Evolutionary conservation across 2,888 invertebrate genomes (phyloP).

Genomic region (Leptinotarsa rubiginosa): DNA sequence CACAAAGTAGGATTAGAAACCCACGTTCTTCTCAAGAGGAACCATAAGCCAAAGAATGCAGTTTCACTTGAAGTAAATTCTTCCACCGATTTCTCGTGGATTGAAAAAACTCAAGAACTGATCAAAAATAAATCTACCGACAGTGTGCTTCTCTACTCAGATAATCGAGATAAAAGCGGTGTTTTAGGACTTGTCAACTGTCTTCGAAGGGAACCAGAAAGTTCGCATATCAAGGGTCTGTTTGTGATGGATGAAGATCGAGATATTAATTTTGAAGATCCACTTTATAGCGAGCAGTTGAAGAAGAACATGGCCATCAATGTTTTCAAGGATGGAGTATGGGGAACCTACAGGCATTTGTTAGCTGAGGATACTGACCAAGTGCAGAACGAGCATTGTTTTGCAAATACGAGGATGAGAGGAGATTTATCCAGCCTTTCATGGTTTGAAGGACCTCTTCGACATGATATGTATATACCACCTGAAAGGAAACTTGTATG

Average conservation of each 20-base stretch:
- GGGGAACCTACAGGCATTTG: slow-evolving; percentile 85
- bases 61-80: slow-evolving; percentile 66
- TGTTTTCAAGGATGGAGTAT: slow-evolving; percentile 73
- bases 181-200: slow-evolving; percentile 83
- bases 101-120: slow-evolving; percentile 65
- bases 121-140: slow-evolving; percentile 65
- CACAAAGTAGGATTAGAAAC: slow-evolving; percentile 69
- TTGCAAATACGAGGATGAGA: slow-evolving; percentile 79
- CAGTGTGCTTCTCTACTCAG: slow-evolving; percentile 72
- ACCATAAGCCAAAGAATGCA: slow-evolving; percentile 52
- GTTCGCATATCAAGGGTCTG: slow-evolving; percentile 65
- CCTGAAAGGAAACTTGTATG: slow-evolving; percentile 44
- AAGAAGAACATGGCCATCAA: slow-evolving; percentile 84
- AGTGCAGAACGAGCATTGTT: slow-evolving; percentile 75
- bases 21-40: slow-evolving; percentile 69
- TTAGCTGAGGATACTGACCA: slow-evolving; percentile 70
- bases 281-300: slow-evolving; percentile 75
- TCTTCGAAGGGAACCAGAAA: slow-evolving; percentile 72
- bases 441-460: slow-evolving; percentile 82
- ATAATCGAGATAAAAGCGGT: slow-evolving; percentile 79
- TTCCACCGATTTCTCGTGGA: slow-evolving; percentile 63
- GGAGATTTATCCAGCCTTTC: slow-evolving; percentile 88
- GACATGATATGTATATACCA: slow-evolving; percentile 39
- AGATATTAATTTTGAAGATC: slow-evolving; percentile 69
- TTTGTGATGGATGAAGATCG: slow-evolving; percentile 74